Evolutionary conservation across 2,113 vertebrate genomes (phyloP), one percentile per base, ranked within the genome.

Genomic region (Sylvilagus bachmani): DNA sequence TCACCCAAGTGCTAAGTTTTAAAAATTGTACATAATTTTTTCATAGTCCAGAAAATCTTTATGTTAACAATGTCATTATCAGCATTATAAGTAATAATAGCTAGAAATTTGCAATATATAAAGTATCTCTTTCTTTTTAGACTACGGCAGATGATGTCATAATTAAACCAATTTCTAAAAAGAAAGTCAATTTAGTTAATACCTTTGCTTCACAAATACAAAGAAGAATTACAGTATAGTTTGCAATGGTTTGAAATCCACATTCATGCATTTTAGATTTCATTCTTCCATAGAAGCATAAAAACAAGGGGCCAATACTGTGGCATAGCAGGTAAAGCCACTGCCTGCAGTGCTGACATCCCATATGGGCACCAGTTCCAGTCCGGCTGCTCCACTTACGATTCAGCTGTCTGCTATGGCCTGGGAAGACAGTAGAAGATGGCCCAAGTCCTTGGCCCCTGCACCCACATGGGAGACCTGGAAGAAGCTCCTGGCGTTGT

Each of bases 21-120:
- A 73, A 25, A 79, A 53, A 62, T 69, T 33, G 36, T 70, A 12
- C 31, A 87, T 81, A 66, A 79, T 25, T 3, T 82, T 93, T 73
- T 67, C 17, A 14, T 86, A 82, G 77, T 33, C 13, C 66, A 64
- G 16, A 38, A 79, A 31, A 58, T 0, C 0, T 64, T 66, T 69
- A n/a, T 73, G 36, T 55, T 70, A 11, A 94, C 82, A 33, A 36
- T 17, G 49, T 10, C 38, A 75, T 66, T 89, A 74, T 92, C 49
- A 79, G n/a, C 24, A 66, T 64, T 10, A 31, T 4, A 6, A 79
- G n/a, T 25, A 61, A 79, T 12, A 25, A 51, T 55, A 62, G 27
- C n/a, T 51, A 95, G 27, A 95, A 93, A 81, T 24, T 82, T 91
- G 75, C 71, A 66, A 2, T 66, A 27, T 78, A 10, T 3, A 21